These are phyloP conservation scores for Electrona antarctica DNA, from an alignment of 2,113 vertebrate genomes.

Conservation along the genomic window DNA sequence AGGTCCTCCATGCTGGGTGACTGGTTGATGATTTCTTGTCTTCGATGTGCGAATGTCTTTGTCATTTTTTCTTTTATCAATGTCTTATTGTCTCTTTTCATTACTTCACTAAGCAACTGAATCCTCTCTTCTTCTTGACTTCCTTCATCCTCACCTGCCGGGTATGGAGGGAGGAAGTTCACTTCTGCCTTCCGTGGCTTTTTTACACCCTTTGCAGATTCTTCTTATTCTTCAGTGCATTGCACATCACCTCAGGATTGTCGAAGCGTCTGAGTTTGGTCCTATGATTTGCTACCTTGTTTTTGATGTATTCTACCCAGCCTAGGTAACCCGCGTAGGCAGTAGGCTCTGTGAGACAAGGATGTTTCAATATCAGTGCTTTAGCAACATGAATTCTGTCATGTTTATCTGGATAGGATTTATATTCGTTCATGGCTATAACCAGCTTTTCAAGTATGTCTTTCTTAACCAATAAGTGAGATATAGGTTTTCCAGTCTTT, in stretches of 20 bases:
- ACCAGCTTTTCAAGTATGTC: too few relatives aligned
- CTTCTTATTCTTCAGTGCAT: slow-evolving; percentile 39
- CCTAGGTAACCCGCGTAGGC: slow-evolving; percentile 49
- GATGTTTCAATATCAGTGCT: slow-evolving; percentile 44
- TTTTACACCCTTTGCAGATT: slow-evolving; percentile 44
- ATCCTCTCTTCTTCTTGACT: slow-evolving; percentile 38
- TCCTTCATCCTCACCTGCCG: slow-evolving; percentile 29
- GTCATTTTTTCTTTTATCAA: slow-evolving; percentile 45
- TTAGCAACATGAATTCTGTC: slow-evolving; percentile 43
- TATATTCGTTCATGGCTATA: too few relatives aligned
- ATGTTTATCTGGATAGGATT: slow-evolving; percentile 47
- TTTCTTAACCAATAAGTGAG: too few relatives aligned
- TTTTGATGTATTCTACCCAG: slow-evolving; percentile 49
- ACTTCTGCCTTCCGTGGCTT: slow-evolving; percentile 37
- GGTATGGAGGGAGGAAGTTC: slow-evolving; percentile 44
- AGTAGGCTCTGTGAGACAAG: slow-evolving; percentile 47
- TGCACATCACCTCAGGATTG: slow-evolving; percentile 40
- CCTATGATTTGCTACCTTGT: slow-evolving; percentile 50
- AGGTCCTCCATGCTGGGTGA: slow-evolving; percentile 33
- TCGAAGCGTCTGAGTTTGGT: slow-evolving; percentile 37
- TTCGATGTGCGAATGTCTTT: slow-evolving; percentile 39
- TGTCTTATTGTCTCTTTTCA: slow-evolving; percentile 37
- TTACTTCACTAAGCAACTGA: slow-evolving; percentile 41
- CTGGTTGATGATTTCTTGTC: slow-evolving; percentile 24
- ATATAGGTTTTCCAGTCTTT: too few relatives aligned